Conservation (phyloP, 2,888 invertebrate species). For the Caenorhabditis uteleia region DNA sequence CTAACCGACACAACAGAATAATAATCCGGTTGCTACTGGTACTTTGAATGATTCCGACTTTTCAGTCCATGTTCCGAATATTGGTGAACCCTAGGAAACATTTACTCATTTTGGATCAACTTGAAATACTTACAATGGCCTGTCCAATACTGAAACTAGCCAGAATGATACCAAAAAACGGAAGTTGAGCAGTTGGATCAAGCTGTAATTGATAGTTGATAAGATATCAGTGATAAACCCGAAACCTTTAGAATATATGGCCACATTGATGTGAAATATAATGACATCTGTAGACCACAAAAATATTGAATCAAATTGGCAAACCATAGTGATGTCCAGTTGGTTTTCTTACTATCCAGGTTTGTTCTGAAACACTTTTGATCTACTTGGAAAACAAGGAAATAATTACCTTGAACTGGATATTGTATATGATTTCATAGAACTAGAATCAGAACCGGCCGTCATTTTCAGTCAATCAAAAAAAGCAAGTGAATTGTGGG, state of each 20-base stretch:
- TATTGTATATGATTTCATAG: constrained; percentile 23
- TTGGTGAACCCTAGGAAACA: constrained; percentile 28
- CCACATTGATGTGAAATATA: constrained; percentile 56
- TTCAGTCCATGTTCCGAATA: constrained; percentile 43
- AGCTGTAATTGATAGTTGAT: constrained; percentile 19
- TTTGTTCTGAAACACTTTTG: constrained; percentile 2
- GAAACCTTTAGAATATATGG: constrained; percentile 43
- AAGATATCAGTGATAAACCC: neutral
- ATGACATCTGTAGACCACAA: constrained; percentile 45
- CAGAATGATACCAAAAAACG: constrained; percentile 48
- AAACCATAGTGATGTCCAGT: constrained; percentile 50
- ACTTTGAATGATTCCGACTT: constrained; percentile 32
- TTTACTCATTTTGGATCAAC: neutral
- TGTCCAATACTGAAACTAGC: constrained; percentile 49
- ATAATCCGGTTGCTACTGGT: constrained; percentile 36
- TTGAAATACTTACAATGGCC: constrained; percentile 24
- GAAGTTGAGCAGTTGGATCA: constrained; percentile 41
- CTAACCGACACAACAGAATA: constrained; percentile 18
- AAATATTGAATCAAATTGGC: constrained; percentile 41
- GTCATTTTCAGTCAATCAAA: constrained; percentile 11
- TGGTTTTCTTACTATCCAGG: constrained; percentile 28
- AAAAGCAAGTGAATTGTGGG: neutral
- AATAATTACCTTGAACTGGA: too few species aligned
- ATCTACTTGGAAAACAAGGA: too few species aligned
- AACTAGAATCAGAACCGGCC: constrained; percentile 15